Evolutionary conservation across 2,113 vertebrate genomes (phyloP), one percentile per base, ranked within the genome.

Genomic region (Varanus komodoensis): DNA sequence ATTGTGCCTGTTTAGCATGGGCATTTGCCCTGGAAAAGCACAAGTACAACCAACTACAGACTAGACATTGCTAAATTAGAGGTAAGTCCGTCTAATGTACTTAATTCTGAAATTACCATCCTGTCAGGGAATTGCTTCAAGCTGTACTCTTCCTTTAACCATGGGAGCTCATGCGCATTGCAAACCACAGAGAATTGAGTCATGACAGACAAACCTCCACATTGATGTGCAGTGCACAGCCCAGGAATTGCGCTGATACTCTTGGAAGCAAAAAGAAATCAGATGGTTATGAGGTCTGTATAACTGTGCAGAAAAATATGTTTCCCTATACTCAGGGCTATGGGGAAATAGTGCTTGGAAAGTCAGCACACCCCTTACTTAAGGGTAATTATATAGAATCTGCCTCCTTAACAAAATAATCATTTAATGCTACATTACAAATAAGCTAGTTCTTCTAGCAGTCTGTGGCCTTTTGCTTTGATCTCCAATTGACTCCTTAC

Each of bases 401-500:
- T 32, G 12, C 71, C 71, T n/a, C 32, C 32, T 32, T 32, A n/a
- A 34, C 71, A 74, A 74, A 74, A 74, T 34, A 32, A 74, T 74
- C 27, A 29, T 74, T 34, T n/a, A 74, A 74, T 74, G 14, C 17
- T 64, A 64, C 61, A 64, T 21, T 64, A 64, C 17, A 74, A 15
- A 92, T 90, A 94, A 92, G 71, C 34, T 81, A 0, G 5, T 44
- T 92, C 82, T 86, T 86, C 68, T 90, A 89, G 38, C 79, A 80
- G 75, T 73, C 87, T 90, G 89, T 92, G 86, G 79, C 77, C 0
- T 0, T 0, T 61, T 80, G 74, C 8, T 0, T 0, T 84, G 81
- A 81, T 83, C 91, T n/a, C 75, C 94, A 88, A 86, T 86, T 71
- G 88, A 87, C 92, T 91, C 4, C 0, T 34, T 93, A 77, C 71